Evolutionary conservation across 2,113 vertebrate species (phyloP).

Genomic region (Hucho hucho): DNA sequence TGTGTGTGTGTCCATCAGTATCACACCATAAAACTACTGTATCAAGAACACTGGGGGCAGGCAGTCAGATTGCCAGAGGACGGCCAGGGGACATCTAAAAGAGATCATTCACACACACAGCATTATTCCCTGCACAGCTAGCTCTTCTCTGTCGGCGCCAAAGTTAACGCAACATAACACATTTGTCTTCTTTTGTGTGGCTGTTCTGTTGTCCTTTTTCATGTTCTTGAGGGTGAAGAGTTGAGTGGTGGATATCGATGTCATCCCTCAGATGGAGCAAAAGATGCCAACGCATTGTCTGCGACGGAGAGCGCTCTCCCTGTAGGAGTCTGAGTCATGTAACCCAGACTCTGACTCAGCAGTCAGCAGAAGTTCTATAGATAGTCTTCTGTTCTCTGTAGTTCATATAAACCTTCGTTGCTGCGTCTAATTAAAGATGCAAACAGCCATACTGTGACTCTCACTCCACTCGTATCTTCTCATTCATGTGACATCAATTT

Average conservation of each 20-base stretch:
- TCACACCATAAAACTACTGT: slow-evolving; percentile 14
- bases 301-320: not conserved
- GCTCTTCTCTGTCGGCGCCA: not conserved
- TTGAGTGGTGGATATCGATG: not conserved
- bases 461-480: slow-evolving; percentile 13
- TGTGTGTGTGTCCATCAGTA: slow-evolving; percentile 7
- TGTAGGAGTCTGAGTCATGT: not conserved
- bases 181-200: not conserved
- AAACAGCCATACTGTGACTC: slow-evolving; percentile 39
- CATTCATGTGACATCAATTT: slow-evolving; percentile 14
- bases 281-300: not conserved
- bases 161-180: not conserved
- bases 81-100: slow-evolving; percentile 5
- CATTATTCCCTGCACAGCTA: not conserved
- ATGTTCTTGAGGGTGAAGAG: not conserved
- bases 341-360: slow-evolving; percentile 51
- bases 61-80: slow-evolving; percentile 11
- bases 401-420: slow-evolving; percentile 17
- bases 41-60: slow-evolving; percentile 34
- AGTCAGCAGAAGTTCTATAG: slow-evolving; percentile 39
- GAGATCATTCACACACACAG: not conserved
- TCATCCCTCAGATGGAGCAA: not conserved
- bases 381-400: not conserved
- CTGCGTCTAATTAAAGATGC: slow-evolving; percentile 64
- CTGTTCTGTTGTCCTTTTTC: not conserved